Evolutionary conservation across 2,113 vertebrate genomes (phyloP), one percentile per base, ranked within the genome.

Genomic region (Semicossyphus pulcher): DNA sequence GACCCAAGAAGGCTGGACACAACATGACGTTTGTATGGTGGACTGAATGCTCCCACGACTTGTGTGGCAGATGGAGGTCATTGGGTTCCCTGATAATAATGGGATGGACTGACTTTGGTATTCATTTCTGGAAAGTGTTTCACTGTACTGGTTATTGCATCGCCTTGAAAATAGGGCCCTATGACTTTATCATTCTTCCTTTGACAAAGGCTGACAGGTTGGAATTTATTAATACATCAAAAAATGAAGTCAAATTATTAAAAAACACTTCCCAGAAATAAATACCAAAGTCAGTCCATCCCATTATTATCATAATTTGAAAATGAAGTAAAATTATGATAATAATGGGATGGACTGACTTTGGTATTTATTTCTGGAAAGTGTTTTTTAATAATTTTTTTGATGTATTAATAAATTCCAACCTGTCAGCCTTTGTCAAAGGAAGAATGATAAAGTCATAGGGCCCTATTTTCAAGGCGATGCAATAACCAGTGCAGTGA

Each of bases 11-110:
- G 20, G 64, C 54, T 42, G 53, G 70, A 86, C 83, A 83, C 62
- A 73, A 67, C 66, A 48, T 45, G 60, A 80, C 52, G 81, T 89
- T 86, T 86, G 71, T 45, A 54, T 4, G 53, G 20, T 11, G 37
- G 63, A 62, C 59, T 37, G n/a, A 78, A 72, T 16, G n/a, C 44
- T 25, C 26, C 62, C 29, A 42, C 2, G 37, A 64, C 59, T 36
- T 64, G 58, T 80, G 78, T 52, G 58, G 80, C 47, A 67, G 65
- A 70, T 11, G 9, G 53, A 44, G 26, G 58, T 88, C 64, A 66
- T 1, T 12, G 16, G 29, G 54, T 53, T 2, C 28, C 14, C 6
- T n/a, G 9, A 44, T 44, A 20, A 44, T 44, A 5, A 10, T 1
- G 7, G 2, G 23, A 39, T 47, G 6, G 58, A 10, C 7, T 10